phyloP scores from a whole-genome alignment of 2,797 vertebrate genomes.

The Pseudochromis fuscus region DNA sequence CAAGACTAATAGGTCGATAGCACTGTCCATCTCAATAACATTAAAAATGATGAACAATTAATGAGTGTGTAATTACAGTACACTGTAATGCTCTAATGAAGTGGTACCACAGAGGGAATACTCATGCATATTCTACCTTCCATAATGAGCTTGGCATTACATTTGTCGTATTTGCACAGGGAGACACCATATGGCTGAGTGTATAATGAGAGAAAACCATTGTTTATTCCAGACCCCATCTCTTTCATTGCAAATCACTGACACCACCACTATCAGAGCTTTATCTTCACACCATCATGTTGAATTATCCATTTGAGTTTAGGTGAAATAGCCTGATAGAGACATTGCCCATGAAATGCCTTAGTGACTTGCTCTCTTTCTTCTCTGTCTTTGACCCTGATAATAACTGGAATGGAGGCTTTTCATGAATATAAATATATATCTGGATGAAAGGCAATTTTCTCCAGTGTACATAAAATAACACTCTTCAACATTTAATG shows the following conservation, averaged over 20 bases:
- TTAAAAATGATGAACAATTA: slow-evolving; percentile 69
- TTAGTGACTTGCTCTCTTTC: slow-evolving; percentile 60
- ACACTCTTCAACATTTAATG: slow-evolving; percentile 60
- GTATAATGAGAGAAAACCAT: slow-evolving; percentile 56
- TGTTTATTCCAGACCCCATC: slow-evolving; percentile 59
- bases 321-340: slow-evolving; percentile 66
- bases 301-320: slow-evolving; percentile 74
- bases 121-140: slow-evolving; percentile 62
- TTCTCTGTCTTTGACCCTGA: slow-evolving; percentile 69
- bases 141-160: slow-evolving; percentile 69
- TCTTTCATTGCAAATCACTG: slow-evolving; percentile 64
- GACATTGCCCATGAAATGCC: slow-evolving; percentile 60
- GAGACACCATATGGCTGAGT: slow-evolving; percentile 65
- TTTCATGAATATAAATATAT: slow-evolving; percentile 77
- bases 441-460: slow-evolving; percentile 63
- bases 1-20: slow-evolving; percentile 45
- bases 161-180: slow-evolving; percentile 61
- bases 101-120: slow-evolving; percentile 61
- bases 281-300: slow-evolving; percentile 59
- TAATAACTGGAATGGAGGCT: slow-evolving; percentile 66
- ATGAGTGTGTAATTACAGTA: slow-evolving; percentile 70
- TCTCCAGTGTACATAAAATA: slow-evolving; percentile 61
- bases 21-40: slow-evolving; percentile 57
- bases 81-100: slow-evolving; percentile 57
- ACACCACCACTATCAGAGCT: slow-evolving; percentile 57